Percentiles rank a stretch among this genome's conserved stretches.
These are phyloP conservation scores for Apocrypta bakeri DNA, from an alignment of 1,140 invertebrate genomes.

Conservation along the genomic window DNA sequence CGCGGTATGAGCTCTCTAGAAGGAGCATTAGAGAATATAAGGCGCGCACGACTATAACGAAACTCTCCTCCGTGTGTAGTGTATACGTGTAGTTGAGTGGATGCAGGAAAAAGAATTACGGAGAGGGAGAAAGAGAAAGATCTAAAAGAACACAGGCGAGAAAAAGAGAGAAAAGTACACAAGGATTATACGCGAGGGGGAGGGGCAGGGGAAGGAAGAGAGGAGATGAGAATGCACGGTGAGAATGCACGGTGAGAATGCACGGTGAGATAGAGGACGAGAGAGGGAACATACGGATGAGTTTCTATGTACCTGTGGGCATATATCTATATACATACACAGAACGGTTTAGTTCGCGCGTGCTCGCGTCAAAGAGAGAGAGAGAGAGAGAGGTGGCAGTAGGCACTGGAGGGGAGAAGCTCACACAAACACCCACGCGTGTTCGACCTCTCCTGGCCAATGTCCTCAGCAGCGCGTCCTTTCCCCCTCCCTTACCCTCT, in stretches of 20 bases:
- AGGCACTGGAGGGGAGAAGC: neutral
- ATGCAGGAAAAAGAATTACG: neutral
- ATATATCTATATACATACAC: neutral
- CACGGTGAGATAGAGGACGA: conserved; percentile 1
- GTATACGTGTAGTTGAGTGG: neutral
- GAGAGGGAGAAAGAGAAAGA: neutral
- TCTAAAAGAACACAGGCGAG: neutral
- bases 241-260: no score
- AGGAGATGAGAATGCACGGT: no score
- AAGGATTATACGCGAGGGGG: neutral
- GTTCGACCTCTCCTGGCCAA: conserved; percentile 46
- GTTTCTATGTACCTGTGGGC: neutral
- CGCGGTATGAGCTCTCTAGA: neutral
- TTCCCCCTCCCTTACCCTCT: neutral
- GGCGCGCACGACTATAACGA: neutral
- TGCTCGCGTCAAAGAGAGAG: neutral
- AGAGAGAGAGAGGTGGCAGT: no score
- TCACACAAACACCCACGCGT: conserved; percentile 25
- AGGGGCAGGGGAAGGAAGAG: neutral
- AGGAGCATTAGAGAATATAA: conserved; percentile 19
- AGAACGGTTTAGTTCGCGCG: conserved; percentile 5
- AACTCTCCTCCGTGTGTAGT: neutral
- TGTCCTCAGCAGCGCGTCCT: conserved; percentile 37
- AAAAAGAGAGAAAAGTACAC: conserved; percentile 2
- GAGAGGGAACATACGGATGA: conserved; percentile 18